Percentiles rank a stretch among this genome's conserved stretches.
Conservation (phyloP, 2,797 vertebrate species). For the Sebastes taczanowskii region DNA sequence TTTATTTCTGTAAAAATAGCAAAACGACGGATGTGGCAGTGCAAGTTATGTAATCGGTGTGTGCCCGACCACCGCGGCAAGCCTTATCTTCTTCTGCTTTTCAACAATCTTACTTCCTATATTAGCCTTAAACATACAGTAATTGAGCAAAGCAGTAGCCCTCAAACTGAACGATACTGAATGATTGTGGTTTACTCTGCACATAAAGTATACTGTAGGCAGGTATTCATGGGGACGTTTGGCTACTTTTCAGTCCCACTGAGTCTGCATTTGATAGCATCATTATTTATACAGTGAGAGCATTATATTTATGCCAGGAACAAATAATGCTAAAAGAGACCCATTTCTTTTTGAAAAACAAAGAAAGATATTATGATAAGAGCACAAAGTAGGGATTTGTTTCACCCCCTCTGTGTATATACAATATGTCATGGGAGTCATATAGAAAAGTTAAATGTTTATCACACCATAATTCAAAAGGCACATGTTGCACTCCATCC, state of each 20-base stretch:
- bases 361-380: conserved; percentile 37
- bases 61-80: no score
- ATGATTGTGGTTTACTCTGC: background rate
- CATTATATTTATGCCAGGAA: conserved; percentile 54
- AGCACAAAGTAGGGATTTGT: conserved; percentile 21
- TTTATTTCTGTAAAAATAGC: no score
- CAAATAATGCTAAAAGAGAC: conserved; percentile 37
- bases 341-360: conserved; percentile 22
- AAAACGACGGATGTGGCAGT: no score
- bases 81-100: background rate
- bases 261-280: conserved; percentile 46
- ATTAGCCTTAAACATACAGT: background rate
- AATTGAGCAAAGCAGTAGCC: background rate
- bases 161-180: background rate
- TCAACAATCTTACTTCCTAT: background rate
- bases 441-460: conserved; percentile 41
- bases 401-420: conserved; percentile 18
- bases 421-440: conserved; percentile 25
- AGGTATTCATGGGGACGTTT: conserved; percentile 9
- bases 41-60: no score
- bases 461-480: conserved; percentile 36
- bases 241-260: conserved; percentile 3
- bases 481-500: conserved; percentile 10
- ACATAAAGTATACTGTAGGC: background rate
- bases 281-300: conserved; percentile 44